These are phyloP conservation scores for cat (Felis catus) DNA, from an alignment of 2,113 vertebrate species.

Conservation along the genomic window F.catus_Fca126_mat1.0 CM031412.1:4405001-4405500, in stretches of 20 bases:
- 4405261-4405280: background rate
- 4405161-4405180: background rate
- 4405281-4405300: background rate
- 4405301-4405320: background rate
- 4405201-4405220: background rate
- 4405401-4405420: background rate
- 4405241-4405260: background rate
- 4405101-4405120: background rate
- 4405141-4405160: background rate
- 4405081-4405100: background rate
- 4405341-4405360: background rate
- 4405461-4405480: background rate
- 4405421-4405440: background rate
- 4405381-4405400: background rate
- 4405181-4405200: background rate
- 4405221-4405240: background rate
- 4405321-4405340: no score
- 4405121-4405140: background rate
- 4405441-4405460: background rate
- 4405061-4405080: no score
- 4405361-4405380: background rate
- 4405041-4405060: no score
- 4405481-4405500: background rate
- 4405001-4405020: no score
- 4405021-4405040: no score